Evolutionary conservation across 1,140 invertebrate species (phyloP).

Genomic region (Caenorhabditis inopinata): DNA sequence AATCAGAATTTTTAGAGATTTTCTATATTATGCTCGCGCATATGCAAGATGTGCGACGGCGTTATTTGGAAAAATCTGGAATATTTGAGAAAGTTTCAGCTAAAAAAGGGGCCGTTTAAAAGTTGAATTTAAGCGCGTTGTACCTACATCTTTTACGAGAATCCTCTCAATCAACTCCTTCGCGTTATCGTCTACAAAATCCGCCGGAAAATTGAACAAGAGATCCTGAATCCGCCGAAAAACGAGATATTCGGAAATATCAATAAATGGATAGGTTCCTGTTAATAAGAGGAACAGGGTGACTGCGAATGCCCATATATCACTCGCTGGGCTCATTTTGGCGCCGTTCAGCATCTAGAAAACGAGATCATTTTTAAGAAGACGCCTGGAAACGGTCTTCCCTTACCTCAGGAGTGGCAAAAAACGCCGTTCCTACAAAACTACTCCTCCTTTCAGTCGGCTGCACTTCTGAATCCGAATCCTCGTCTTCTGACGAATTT

Average conservation of each 20-base stretch:
- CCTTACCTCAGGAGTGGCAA: constrained; percentile 87
- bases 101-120: too few relatives aligned
- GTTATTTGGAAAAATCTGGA: background rate
- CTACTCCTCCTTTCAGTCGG: constrained; percentile 68
- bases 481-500: background rate
- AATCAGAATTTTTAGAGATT: background rate
- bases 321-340: constrained; percentile 72
- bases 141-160: constrained; percentile 70
- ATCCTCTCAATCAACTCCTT: constrained; percentile 84
- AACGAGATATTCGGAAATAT: constrained; percentile 81
- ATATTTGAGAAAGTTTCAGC: background rate
- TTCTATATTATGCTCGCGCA: too few relatives aligned
- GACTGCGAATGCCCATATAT: constrained; percentile 94
- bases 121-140: too few relatives aligned
- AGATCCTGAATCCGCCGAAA: constrained; percentile 91
- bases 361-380: constrained; percentile 67
- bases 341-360: constrained; percentile 68
- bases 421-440: constrained; percentile 96
- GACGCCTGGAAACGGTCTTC: background rate
- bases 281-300: constrained; percentile 90
- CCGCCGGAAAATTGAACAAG: constrained; percentile 87
- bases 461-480: background rate
- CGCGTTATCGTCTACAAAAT: constrained; percentile 77
- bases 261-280: constrained; percentile 72
- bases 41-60: too few relatives aligned